Evolutionary conservation across 1,140 invertebrate genomes (phyloP), one percentile per base, ranked within the genome.

Genomic region (Chelonus insularis): DNA sequence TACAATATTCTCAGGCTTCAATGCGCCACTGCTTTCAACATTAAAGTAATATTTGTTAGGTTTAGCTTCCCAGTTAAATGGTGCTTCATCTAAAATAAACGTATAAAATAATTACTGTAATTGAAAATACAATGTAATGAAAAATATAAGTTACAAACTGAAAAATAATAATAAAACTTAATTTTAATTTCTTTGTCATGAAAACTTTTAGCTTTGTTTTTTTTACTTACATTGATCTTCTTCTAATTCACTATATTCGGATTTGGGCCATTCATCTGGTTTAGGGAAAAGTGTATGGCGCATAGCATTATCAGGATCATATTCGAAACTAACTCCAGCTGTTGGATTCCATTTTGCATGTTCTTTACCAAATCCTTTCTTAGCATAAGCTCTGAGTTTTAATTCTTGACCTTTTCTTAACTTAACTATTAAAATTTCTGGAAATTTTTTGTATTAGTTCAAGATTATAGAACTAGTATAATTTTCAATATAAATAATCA

Each of bases 261-360:
- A 97, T 78, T 97, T 98, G 0, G 96, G 97, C 97, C 97, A 99
- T 82, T 99, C 97, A 77, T 99, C 96, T 39, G 98, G 96, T 82
- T 97, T 99, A 0, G 96, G 96, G 69, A 89, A 98, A 1, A 97
- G 84, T 1, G 97, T 99, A 73, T 99, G 98, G 52, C 96, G 86
- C 86, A 99, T 91, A 1, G 90, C 84, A 85, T 99, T 99, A 76
- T 99, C 98, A 3, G 98, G 98, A 83, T 99, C 98, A 86, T 99
- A 99, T 82, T 99, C 97, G 83, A 99, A 99, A 36, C 91, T 91
- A 9, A 99, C 97, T 59, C 96, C 96, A 65, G 93, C 93, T 1
- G 97, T 99, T 9, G 97, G 97, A 84, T 99, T 99, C 97, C 97
- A 99, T 81, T 99, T 99, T 1, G 98, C 97, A 84, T 99, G 98